phyloP scores from a whole-genome alignment of 1,140 invertebrate genomes.

The Caenorhabditis elegans region WBcel235 BX284605.5:5784001-5784500 shows the following conservation, averaged over 20 bases:
- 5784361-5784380: constrained; percentile 50
- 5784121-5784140: not conserved
- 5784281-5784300: not conserved
- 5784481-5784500: constrained; percentile 37
- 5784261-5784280: constrained; percentile 52
- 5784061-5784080: not conserved
- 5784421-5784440: constrained; percentile 43
- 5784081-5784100: constrained; percentile 1
- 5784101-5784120: not conserved
- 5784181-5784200: not conserved
- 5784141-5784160: not conserved
- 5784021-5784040: constrained; percentile 15
- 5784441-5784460: constrained; percentile 30
- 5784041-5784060: not conserved
- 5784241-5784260: constrained; percentile 48
- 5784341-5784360: constrained; percentile 53
- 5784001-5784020: not conserved
- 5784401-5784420: constrained; percentile 40
- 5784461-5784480: constrained; percentile 36
- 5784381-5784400: constrained; percentile 40
- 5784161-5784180: constrained; percentile 18
- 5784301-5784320: constrained; percentile 44
- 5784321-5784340: constrained; percentile 49
- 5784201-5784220: constrained; percentile 13
- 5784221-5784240: constrained; percentile 34